A percentile compares a stretch with the other conserved stretches of the same genome.
These are phyloP conservation scores for Huso huso DNA, from an alignment of 2,797 vertebrate genomes.

Conservation along the genomic window DNA sequence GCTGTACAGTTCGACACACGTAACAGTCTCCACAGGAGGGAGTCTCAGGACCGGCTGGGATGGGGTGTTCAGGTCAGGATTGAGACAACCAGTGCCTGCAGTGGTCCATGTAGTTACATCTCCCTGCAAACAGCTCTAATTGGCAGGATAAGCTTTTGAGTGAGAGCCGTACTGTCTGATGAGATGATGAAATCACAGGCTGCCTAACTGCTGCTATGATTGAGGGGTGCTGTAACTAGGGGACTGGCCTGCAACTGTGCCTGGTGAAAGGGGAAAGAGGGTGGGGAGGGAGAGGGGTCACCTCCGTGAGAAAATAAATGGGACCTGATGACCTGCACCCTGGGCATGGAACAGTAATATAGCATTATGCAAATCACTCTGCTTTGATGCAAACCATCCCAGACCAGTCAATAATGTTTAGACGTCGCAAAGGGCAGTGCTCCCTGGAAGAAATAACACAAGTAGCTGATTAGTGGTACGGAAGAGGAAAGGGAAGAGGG, in stretches of 20 bases:
- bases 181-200: constrained; percentile 27
- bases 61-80: too few relatives aligned
- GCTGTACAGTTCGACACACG: too few relatives aligned
- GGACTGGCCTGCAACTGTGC: not conserved
- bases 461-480: constrained; percentile 45
- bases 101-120: too few relatives aligned
- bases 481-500: constrained; percentile 15
- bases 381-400: constrained; percentile 78
- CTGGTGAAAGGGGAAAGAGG: constrained; percentile 4
- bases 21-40: too few relatives aligned
- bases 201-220: not conserved
- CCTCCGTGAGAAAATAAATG: constrained; percentile 21
- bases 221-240: constrained; percentile 14
- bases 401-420: constrained; percentile 84
- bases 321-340: constrained; percentile 39
- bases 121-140: constrained; percentile 26
- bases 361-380: constrained; percentile 85
- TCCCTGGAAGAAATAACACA: constrained; percentile 92
- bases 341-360: constrained; percentile 57
- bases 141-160: constrained; percentile 2
- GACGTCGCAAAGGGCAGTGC: constrained; percentile 89
- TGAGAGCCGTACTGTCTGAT: constrained; percentile 32
- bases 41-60: too few relatives aligned
- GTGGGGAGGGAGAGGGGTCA: not conserved
- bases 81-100: too few relatives aligned